These are phyloP conservation scores for Trachelus iudaicus DNA, from an alignment of 2,888 invertebrate species.

Conservation along the genomic window DNA sequence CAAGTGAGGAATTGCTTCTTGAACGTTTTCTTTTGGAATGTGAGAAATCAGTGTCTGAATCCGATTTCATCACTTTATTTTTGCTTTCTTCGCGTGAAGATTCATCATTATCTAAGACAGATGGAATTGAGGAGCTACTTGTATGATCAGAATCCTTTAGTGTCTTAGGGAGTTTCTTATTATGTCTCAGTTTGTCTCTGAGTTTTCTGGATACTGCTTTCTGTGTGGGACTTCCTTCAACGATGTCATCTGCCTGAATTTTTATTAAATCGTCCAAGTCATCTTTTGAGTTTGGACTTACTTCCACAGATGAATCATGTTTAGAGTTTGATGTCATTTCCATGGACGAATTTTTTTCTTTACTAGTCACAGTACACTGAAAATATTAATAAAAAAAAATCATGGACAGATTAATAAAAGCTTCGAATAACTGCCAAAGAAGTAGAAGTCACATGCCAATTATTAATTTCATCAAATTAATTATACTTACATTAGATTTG, in stretches of 20 bases:
- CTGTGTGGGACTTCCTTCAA: not conserved
- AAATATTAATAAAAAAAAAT: not conserved
- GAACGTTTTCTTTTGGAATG: not conserved
- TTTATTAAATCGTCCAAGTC: not conserved
- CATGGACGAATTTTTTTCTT: not conserved
- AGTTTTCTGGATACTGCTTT: not conserved
- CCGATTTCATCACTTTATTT: not conserved
- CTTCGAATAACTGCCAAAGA: not conserved
- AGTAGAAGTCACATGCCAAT: not conserved
- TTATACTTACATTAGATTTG: constrained; percentile 25
- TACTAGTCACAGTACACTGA: not conserved
- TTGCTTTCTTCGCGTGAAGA: not conserved
- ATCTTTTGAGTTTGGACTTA: not conserved
- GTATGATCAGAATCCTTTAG: not conserved
- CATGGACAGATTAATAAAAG: not conserved
- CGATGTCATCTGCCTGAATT: not conserved
- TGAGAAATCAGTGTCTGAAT: not conserved
- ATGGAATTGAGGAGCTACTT: not conserved
- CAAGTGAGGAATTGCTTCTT: not conserved
- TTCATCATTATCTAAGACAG: not conserved
- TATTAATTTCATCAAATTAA: not conserved
- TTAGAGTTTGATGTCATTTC: not conserved
- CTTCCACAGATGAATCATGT: not conserved
- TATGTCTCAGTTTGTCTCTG: not conserved
- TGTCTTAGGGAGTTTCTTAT: not conserved